Base-by-base conservation (phyloP, 1,140 invertebrate species). In the Pissodes strobi region DNA sequence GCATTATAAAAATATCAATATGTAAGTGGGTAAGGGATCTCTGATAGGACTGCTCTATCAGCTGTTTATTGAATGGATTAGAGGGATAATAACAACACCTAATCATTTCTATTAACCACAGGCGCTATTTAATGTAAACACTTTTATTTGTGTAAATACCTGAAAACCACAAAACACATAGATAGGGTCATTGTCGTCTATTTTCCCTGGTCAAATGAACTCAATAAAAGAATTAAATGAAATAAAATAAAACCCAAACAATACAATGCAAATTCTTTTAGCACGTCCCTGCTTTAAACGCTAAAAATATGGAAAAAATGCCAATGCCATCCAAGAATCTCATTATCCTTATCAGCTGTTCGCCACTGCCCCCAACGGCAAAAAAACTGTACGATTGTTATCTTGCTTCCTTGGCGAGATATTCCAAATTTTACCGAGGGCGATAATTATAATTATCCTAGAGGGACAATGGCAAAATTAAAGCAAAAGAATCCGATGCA, bases 291-390 rank as follows among this genome's bases (percentile, higher is more conserved):
- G 21, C 5, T 9, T 1, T 9, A 21, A 48, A 22, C 17, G 23
- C 23, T 21, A 23, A 6, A 64, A 52, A 13, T 25, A 49, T 15
- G 19, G 8, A 5, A 25, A 49, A 49, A 49, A 49, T 25, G 22
- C 19, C 4, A 30, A 46, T 8, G n/a, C 21, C 3, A 34, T 34
- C 49, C 39, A 1, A 18, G 49, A 52, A 52, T 52, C 21, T 18
- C 15, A 34, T 52, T 52, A 52, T 52, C 17, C 13, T 52, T 52
- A 52, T 52, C 49, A 52, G 49, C 49, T 52, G 49, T 52, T 52
- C 23, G 25, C 49, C 49, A 25, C 49, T 25, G 21, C 23, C 49
- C 8, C 10, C 49, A 30, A 52, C 4, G 12, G 34, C 5, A 22
- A 19, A 18, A 13, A 52, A 34, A 30, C 9, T 52, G 5, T 2